phyloP scores from a whole-genome alignment of 2,797 vertebrate genomes.

The Eutrigla gurnardus region DNA sequence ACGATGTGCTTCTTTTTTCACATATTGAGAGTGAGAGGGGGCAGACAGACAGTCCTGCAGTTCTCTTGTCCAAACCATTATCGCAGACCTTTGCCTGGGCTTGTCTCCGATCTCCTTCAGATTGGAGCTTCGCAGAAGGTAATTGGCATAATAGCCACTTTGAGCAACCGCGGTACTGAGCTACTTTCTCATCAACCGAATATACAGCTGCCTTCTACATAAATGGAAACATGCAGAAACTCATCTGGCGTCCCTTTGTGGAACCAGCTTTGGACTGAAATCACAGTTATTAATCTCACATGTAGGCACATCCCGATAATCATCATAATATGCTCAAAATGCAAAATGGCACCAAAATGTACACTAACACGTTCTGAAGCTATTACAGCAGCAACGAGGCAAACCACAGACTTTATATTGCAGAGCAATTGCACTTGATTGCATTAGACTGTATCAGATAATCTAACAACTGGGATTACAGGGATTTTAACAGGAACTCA shows the following conservation, averaged over 20 bases:
- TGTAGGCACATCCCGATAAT: no score
- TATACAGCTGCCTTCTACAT: conserved; percentile 14
- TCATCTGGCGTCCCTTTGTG: not conserved
- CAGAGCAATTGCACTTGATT: not conserved
- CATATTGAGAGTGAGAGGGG: conserved; percentile 25
- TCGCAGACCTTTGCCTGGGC: conserved; percentile 47
- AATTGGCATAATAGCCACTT: conserved; percentile 58
- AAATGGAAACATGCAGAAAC: conserved; percentile 20
- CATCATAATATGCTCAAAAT: no score
- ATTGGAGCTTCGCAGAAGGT: conserved; percentile 36
- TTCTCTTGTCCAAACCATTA: conserved; percentile 43
- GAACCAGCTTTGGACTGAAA: conserved; percentile 13
- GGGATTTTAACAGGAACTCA: not conserved
- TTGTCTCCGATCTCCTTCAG: conserved; percentile 44
- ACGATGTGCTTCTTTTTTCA: conserved; percentile 24
- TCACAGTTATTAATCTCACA: not conserved
- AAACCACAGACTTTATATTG: not conserved
- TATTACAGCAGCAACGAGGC: not conserved
- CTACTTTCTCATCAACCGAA: conserved; percentile 28
- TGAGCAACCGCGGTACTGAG: conserved; percentile 20
- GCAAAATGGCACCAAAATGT: no score
- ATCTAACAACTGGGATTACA: not conserved
- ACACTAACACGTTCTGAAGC: no score
- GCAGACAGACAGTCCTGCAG: conserved; percentile 33
- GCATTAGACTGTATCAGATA: not conserved